Base-by-base conservation (phyloP, 1,140 invertebrate species). In the Papilio helenus region DNA sequence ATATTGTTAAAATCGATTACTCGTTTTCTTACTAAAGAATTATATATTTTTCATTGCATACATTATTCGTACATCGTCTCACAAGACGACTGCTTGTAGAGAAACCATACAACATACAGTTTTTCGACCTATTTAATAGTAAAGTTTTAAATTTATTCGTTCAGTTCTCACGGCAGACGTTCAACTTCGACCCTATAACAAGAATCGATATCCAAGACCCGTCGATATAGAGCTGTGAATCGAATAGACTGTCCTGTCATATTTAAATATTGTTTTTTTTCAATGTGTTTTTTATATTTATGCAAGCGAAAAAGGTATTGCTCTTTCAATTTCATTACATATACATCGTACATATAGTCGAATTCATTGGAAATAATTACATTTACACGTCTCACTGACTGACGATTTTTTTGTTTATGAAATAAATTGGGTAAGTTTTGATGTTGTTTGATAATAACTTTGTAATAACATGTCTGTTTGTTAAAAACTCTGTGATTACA, bases 141-240 rank as follows among this genome's bases (percentile, higher is more conserved):
- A 16, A 68, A 68, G 26, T 68, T 68, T 68, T 68, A 68, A 68
- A 68, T 68, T 68, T 34, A 68, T 68, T 68, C 61, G 3, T 68
- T 29, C 3, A 68, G 3, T 68, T 68, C 61, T 26, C 61, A 68
- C 23, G 26, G 61, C 12, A 68, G 61, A 29, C 26, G 26, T 29
- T 68, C 61, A 68, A 68, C 61, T 68, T 68, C 61, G 61, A 68
- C 61, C 26, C 14, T 26, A 68, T 68, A 68, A 14, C 61, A 34
- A 29, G 14, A 68, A 68, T 68, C 61, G 14, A 68, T 68, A 68
- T 68, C 12, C 4, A 68, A 26, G 23, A 65, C 23, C 23, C n/a
- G 4, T 12, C 23, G 23, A 29, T 65, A 68, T 68, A 29, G 61
- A 34, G 61, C 26, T 68, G 29, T 12, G 61, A 58, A 58, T 23